Percentiles rank a stretch among this genome's conserved stretches.
Evolutionary conservation across 1,140 invertebrate species (phyloP).

Genomic region (Triops longicaudatus): DNA sequence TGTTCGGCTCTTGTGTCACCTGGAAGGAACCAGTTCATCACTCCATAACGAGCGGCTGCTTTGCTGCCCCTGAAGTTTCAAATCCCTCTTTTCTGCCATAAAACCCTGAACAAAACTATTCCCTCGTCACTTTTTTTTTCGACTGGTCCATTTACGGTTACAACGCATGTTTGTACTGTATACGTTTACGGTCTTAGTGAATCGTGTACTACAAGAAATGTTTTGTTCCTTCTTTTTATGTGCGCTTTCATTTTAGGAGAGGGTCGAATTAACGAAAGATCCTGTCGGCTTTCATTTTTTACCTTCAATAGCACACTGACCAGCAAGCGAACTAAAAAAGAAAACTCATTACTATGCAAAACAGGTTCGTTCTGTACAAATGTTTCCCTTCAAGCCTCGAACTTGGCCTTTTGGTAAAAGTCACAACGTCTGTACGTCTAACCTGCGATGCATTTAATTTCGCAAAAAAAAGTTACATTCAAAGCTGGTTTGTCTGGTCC

Average conservation of each 20-base stretch:
- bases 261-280: no score
- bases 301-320: neutral
- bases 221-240: no score
- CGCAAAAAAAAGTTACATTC: neutral
- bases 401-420: constrained; percentile 1
- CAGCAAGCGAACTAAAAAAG: neutral
- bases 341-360: neutral
- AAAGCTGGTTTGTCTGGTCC: neutral
- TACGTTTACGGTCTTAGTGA: no score
- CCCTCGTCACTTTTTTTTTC: no score
- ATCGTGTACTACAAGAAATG: no score
- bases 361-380: neutral
- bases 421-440: neutral
- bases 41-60: neutral
- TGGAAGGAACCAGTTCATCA: neutral
- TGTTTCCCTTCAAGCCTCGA: neutral
- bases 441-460: no score
- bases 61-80: neutral
- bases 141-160: no score
- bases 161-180: no score
- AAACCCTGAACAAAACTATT: no score
- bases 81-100: neutral
- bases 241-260: no score
- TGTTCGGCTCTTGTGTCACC: neutral
- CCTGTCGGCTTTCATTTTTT: no score